Base-by-base conservation (phyloP, 2,797 vertebrate genomes). In the Lutjanus campechanus region DNA sequence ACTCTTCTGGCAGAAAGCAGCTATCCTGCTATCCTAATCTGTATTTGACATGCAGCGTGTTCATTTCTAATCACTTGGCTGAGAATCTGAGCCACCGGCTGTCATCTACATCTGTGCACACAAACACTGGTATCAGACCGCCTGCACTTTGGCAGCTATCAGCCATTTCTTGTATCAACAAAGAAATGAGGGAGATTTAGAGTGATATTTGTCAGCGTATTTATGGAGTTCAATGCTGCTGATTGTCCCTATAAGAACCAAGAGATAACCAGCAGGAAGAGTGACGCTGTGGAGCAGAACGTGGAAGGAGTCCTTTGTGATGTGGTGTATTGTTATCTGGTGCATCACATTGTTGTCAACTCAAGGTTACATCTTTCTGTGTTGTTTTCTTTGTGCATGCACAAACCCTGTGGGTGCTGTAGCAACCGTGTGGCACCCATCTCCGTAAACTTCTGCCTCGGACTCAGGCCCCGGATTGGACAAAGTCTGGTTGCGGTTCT, bases 321-420 rank as follows among this genome's bases (percentile, higher is more conserved):
- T 11, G 15, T 46, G 47, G 20, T 36, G 8, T 7, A 11, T 66
- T 54, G 19, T 41, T 62, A 20, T 63, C 44, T 40, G 19, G 1
- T 64, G n/a, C 20, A 68, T 68, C 67, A 47, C 19, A 22, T 19
- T 72, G 73, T 25, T 61, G 22, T 43, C 43, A 76, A 53, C 67
- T 83, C 66, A 82, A 85, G 59, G 76, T 62, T 51, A 49, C 54
- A 6, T 5, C 55, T 69, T 63, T 25, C 12, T 46, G 10, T 56
- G 63, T 54, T 25, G 59, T 19, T 84, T 40, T 83, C 44, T 55
- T 11, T 59, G 56, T 65, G 56, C 53, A 73, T 54, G 22, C 16
- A 89, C 91, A 13, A 83, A 95, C 95, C 94, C 93, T 1, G 82
- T 92, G 77, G 92, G 85, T 13, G 93, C 94, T 43, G 91, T 92